Conservation (phyloP, 2,888 invertebrate species). For the Ceratothoa steindachneri region DNA sequence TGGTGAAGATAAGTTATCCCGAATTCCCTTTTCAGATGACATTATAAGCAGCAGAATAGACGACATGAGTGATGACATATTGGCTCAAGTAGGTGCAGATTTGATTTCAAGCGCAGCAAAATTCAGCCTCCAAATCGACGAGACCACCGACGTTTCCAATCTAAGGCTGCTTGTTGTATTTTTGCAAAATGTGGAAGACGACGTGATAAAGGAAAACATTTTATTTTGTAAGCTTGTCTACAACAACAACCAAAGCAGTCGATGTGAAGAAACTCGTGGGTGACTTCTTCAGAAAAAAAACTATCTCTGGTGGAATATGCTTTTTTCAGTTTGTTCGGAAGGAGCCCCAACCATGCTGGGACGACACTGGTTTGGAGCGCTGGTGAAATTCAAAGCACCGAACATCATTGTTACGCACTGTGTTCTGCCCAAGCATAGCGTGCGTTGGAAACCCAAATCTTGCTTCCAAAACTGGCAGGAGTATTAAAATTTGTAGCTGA, state of each 20-base stretch:
- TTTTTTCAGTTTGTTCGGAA: slow-evolving; percentile 12
- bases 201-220: neutral
- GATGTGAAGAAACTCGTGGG: slow-evolving; percentile 19
- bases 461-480: slow-evolving; percentile 29
- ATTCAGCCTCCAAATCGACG: neutral
- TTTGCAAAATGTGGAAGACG: neutral
- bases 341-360: slow-evolving; percentile 27
- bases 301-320: neutral
- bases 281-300: slow-evolving; percentile 15
- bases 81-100: neutral
- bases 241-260: slow-evolving; percentile 5
- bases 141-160: neutral
- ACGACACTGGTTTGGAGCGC: slow-evolving; percentile 21
- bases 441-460: slow-evolving; percentile 25
- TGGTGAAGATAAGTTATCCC: slow-evolving; percentile 6
- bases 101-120: neutral
- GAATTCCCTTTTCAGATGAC: too few species aligned
- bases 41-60: slow-evolving; percentile 1
- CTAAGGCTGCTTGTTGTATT: slow-evolving; percentile 15
- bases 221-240: slow-evolving; percentile 12
- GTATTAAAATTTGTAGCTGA: slow-evolving; percentile 28
- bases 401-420: too few species aligned
- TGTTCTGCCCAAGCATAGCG: slow-evolving; percentile 1
- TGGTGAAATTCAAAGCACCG: slow-evolving; percentile 22
- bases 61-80: neutral